Base-by-base conservation (phyloP, 2,113 vertebrate genomes). In the Colinus virginianus region DNA sequence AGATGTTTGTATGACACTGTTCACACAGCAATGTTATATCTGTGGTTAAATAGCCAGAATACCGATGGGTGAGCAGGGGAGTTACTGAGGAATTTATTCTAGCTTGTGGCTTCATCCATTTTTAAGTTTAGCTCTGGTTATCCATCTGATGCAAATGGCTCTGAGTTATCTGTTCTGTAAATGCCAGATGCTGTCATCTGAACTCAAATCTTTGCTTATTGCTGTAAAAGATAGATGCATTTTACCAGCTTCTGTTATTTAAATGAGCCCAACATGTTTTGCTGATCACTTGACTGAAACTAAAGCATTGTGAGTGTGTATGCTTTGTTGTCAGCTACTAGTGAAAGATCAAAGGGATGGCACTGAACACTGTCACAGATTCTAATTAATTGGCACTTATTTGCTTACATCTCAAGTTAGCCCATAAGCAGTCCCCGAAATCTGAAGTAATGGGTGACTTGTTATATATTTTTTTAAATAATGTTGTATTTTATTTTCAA, bases 171-270 rank as follows among this genome's bases (percentile, higher is more conserved):
- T 91, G 72, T 95, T 96, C 90, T 94, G 56, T 95, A 94, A 97
- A 95, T 95, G 85, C 8, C 22, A 97, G 91, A 90, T 87, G 95
- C 95, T 95, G 87, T 94, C 90, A 91, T 95, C 71, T 89, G 79
- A 94, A 90, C 70, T 75, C 82, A 96, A 94, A 88, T 80, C 87
- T 93, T 91, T 94, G 76, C 87, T 82, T 93, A 84, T 58, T 88
- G 79, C 88, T 93, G n/a, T 90, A 90, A 95, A 96, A 95, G 69
- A 96, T 95, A 95, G 84, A 55, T 91, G 63, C 88, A 89, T 96
- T 96, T 96, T 93, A 84, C 84, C 80, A 92, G 63, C 81, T 95
- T 94, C 77, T 96, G 88, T 95, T 96, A 97, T 97, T 97, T 95
- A 97, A 97, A 96, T 96, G 86, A 95, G 76, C 70, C 89, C 84